Conservation (phyloP, 2,888 invertebrate species). For the Drosophila pseudotalamancana region DNA sequence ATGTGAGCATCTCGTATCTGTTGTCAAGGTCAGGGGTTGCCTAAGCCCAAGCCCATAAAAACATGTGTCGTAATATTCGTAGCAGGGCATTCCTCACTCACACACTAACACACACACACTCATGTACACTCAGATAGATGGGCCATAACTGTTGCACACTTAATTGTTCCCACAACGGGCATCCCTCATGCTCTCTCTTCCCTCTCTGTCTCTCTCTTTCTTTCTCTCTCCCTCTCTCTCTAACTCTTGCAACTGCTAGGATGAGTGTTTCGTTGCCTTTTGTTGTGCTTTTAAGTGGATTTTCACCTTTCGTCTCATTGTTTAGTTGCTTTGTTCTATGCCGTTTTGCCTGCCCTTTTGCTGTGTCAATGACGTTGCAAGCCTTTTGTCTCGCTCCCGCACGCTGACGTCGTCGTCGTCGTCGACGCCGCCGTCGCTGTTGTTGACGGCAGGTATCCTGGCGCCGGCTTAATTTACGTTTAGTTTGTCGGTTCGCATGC, state of each 20-base stretch:
- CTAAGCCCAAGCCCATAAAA: constrained; percentile 49
- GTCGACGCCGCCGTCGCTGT: constrained; percentile 23
- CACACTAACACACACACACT: constrained; percentile 21
- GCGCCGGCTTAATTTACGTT: constrained; percentile 79
- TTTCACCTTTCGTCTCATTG: constrained; percentile 71
- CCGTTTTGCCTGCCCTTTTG: constrained; percentile 53
- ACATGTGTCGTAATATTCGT: constrained; percentile 70
- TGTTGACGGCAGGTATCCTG: constrained; percentile 78
- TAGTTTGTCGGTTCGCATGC: constrained; percentile 38
- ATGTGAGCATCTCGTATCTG: constrained; percentile 40
- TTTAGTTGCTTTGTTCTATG: constrained; percentile 52
- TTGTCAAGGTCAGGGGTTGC: constrained; percentile 77
- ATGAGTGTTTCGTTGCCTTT: constrained; percentile 37
- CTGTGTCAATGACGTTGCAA: constrained; percentile 74
- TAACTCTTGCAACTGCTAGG: neutral
- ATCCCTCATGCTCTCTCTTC: constrained; percentile 11
- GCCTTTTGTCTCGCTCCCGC: constrained; percentile 55
- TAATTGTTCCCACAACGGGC: constrained; percentile 64
- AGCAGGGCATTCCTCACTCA: constrained; percentile 66
- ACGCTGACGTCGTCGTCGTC: constrained; percentile 1
- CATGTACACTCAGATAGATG: constrained; percentile 19
- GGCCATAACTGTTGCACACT: constrained; percentile 69
- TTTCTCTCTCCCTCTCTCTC: neutral
- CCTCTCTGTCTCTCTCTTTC: neutral
- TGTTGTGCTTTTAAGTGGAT: constrained; percentile 70